phyloP scores from a whole-genome alignment of 2,113 vertebrate species.

The Ceyx melanurus region DNA sequence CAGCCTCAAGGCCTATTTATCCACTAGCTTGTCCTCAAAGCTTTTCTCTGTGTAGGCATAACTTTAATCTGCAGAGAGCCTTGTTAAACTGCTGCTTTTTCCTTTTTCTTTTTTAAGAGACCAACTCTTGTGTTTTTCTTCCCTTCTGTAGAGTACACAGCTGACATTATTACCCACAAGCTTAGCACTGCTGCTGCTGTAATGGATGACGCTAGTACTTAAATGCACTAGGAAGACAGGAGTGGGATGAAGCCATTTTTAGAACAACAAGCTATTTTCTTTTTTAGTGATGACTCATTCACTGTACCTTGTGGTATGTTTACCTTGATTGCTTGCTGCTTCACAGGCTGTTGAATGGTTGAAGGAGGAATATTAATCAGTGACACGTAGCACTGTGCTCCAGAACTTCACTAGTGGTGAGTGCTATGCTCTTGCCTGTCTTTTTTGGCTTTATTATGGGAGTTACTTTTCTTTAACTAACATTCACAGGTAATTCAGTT shows the following conservation, averaged over 20 bases:
- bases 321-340: conserved; percentile 32
- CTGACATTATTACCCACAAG: conserved; percentile 30
- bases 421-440: not conserved
- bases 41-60: not conserved
- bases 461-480: not conserved
- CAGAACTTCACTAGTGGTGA: not conserved
- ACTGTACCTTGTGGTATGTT: conserved; percentile 50
- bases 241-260: conserved; percentile 59
- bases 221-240: conserved; percentile 31
- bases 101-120: not conserved
- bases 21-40: not conserved
- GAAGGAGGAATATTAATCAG: conserved; percentile 54
- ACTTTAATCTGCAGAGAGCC: not conserved
- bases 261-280: conserved; percentile 60
- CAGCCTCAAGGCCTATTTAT: not conserved
- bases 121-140: not conserved
- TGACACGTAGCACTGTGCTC: not conserved
- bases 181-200: conserved; percentile 4
- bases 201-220: conserved; percentile 18
- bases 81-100: not conserved
- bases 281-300: conserved; percentile 62
- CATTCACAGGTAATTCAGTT: conserved; percentile 1
- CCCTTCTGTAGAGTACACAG: not conserved
- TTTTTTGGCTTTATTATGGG: not conserved
- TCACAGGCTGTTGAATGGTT: conserved; percentile 22